Base-by-base conservation (phyloP, 1,140 invertebrate genomes). In the Muscidifurax raptorellus region DNA sequence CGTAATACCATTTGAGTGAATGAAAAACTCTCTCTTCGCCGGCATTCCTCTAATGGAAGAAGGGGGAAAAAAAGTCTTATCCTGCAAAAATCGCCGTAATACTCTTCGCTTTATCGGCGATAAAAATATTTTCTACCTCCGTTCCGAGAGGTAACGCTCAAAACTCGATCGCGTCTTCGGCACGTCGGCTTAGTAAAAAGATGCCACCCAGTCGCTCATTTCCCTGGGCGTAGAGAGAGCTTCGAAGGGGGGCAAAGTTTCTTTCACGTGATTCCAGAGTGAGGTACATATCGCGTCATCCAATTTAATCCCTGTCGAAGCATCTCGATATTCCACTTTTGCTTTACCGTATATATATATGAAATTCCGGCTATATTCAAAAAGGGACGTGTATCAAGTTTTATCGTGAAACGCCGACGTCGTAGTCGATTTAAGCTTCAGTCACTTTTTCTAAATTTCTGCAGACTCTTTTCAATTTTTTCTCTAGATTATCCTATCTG, bases 301-400 rank as follows among this genome's bases (percentile, higher is more conserved):
- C 71, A 72, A 72, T 72, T 72, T 72, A 32, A 72, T 72, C 28
- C 71, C 52, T 72, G 27, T 72, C 32, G 71, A 36, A 69, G 28
- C 27, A 10, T 30, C 30, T 72, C 71, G 30, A 72, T 72, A 32
- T 72, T 72, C 30, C 18, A 72, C 71, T 72, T 32, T 72, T 72
- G 71, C 30, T n/a, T 69, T 27, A 36, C 28, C 52, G 30, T 32
- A 72, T n/a, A n/a, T n/a, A n/a, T n/a, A n/a, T n/a, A n/a, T 30
- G 6, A 28, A 69, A 72, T 22, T 59, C n/a, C 22, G 22, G 5
- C 6, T 59, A 22, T 59, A 59, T 59, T 22, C 52, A n/a, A 22
- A 59, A n/a, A 18, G 22, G 18, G 52, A 59, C 13, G 44, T 13
- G 44, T 40, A 40, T 69, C 66, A 40, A 72, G 30, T 36, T 72